Conservation (phyloP, 2,888 invertebrate genomes). For the Gibbula magus region DNA sequence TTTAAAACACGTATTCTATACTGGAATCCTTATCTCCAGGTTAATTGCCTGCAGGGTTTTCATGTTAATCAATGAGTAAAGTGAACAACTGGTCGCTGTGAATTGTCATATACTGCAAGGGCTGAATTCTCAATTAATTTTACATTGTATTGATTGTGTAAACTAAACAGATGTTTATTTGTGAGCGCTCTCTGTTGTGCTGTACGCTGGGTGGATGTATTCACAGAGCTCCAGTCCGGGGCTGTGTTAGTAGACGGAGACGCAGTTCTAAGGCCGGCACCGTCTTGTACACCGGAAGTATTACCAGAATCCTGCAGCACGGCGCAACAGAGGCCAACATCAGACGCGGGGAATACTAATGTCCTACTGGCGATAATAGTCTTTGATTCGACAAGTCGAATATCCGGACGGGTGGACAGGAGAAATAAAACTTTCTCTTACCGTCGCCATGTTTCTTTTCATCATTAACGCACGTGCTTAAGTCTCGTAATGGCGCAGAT, state of each 20-base stretch:
- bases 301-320: too few relatives aligned
- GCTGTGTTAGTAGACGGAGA: too few relatives aligned
- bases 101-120: not conserved
- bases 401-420: not conserved
- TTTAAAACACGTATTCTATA: not conserved
- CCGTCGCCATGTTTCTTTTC: not conserved
- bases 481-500: constrained; percentile 14
- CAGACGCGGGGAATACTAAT: not conserved
- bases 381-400: not conserved
- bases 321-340: not conserved
- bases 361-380: not conserved
- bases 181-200: too few relatives aligned
- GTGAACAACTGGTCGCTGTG: not conserved
- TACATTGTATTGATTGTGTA: constrained; percentile 13
- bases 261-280: too few relatives aligned
- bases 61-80: not conserved
- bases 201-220: too few relatives aligned
- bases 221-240: too few relatives aligned
- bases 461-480: constrained; percentile 10
- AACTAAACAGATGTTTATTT: not conserved
- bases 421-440: constrained; percentile 3
- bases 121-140: constrained; percentile 18
- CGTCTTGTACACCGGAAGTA: too few relatives aligned
- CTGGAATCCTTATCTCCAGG: not conserved
- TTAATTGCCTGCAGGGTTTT: not conserved